Percentiles rank a stretch among this genome's conserved stretches.
Conservation (phyloP, 2,797 vertebrate genomes). For the Clamator glandarius region DNA sequence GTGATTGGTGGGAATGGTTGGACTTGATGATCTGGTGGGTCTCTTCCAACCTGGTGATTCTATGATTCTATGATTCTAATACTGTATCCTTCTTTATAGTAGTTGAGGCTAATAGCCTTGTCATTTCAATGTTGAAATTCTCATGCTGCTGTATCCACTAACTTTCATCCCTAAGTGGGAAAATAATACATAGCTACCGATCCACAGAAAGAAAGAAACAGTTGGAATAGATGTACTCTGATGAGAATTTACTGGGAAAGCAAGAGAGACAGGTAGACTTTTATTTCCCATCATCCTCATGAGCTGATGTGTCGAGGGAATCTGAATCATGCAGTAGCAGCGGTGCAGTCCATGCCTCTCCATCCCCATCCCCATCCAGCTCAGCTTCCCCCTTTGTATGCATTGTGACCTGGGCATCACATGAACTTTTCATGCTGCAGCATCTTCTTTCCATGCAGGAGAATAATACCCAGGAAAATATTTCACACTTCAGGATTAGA, state of each 20-base stretch:
- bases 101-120: not conserved
- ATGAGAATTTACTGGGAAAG: not conserved
- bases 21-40: no score
- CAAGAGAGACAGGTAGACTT: not conserved
- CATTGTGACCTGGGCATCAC: accelerated
- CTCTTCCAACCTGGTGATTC: no score
- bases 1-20: no score
- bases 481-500: not conserved
- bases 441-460: not conserved
- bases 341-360: not conserved
- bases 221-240: not conserved
- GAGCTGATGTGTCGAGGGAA: not conserved
- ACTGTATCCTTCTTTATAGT: not conserved
- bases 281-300: not conserved
- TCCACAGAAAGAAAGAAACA: not conserved
- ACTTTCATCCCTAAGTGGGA: not conserved
- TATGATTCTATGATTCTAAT: no score
- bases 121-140: not conserved
- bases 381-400: not conserved
- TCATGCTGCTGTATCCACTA: not conserved
- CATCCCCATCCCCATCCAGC: not conserved
- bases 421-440: not conserved
- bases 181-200: not conserved
- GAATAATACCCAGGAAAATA: not conserved
- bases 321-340: accelerated